Evolutionary conservation across 2,888 invertebrate species (phyloP), one percentile per base, ranked within the genome.

Genomic region (Meteorus cinctellus): DNA sequence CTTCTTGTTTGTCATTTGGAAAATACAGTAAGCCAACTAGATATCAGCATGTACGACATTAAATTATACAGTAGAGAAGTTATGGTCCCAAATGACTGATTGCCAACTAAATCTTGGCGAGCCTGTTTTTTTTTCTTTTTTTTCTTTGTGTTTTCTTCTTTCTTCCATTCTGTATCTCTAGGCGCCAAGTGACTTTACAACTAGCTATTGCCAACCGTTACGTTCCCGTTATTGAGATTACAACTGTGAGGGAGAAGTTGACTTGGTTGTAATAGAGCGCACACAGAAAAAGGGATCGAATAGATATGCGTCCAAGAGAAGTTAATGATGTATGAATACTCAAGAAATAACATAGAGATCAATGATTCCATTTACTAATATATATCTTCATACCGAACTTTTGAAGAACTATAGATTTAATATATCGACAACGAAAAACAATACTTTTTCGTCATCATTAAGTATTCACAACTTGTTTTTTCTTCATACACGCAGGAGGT

Each of bases 181-280:
- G 31, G 60, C 63, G 51, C 62, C 27, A 59, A 69, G 36, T 69
- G 60, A 69, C 27, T 68, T 24, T 74, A 67, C 45, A 81, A 83
- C 80, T 79, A 76, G 77, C 77, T 81, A 85, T 84, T 85, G 81
- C 77, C 80, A 80, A 84, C 84, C 84, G 84, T 86, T 84, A 85
- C 79, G 79, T 81, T 65, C 82, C 85, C 84, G 85, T 85, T 85
- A 85, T 65, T 36, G 74, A 78, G 72, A 74, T 74, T 76, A 72
- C 75, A 74, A 74, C 73, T 68, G 31, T 59, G 29, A 62, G 34
- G 27, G 48, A 72, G 70, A 73, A 74, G 62, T 31, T 55, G 55
- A 55, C 31, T 62, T 6, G 29, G 62, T 29, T 62, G 31, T n/a
- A 16, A 27, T 19, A 19, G 55, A 55, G 55, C 8, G 19, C 4